A percentile compares a stretch with the other conserved stretches of the same genome.
Evolutionary conservation across 2,113 vertebrate species (phyloP).

Genomic region (Callipepla squamata): DNA sequence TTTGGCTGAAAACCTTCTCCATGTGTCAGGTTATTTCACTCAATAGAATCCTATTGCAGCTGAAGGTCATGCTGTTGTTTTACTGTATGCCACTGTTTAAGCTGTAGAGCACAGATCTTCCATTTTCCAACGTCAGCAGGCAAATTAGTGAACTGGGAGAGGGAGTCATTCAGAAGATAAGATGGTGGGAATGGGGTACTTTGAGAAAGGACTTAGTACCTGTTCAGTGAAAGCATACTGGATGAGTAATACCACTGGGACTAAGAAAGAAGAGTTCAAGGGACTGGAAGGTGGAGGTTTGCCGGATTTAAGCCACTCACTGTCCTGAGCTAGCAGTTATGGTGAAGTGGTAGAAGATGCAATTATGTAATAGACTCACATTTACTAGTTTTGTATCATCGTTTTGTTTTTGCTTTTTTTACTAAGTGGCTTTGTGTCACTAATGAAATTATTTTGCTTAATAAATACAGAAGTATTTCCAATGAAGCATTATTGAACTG

Average conservation of each 20-base stretch:
- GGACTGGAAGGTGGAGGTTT: background rate
- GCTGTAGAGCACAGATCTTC: background rate
- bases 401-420: background rate
- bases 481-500: background rate
- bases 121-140: background rate
- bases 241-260: background rate
- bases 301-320: background rate
- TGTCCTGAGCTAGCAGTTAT: background rate
- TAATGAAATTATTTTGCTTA: background rate
- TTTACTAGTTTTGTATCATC: background rate
- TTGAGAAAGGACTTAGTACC: background rate
- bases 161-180: background rate
- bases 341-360: background rate
- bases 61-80: slow-evolving; percentile 51
- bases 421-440: background rate
- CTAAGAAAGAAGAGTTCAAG: background rate
- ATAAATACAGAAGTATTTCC: background rate
- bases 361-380: background rate
- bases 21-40: background rate
- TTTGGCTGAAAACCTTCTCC: slow-evolving; percentile 25
- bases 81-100: background rate
- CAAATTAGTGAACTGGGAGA: background rate
- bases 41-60: background rate
- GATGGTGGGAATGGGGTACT: background rate
- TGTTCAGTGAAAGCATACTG: background rate